Evolutionary conservation across 1,140 invertebrate genomes (phyloP).

Genomic region (Ylistrum balloti): DNA sequence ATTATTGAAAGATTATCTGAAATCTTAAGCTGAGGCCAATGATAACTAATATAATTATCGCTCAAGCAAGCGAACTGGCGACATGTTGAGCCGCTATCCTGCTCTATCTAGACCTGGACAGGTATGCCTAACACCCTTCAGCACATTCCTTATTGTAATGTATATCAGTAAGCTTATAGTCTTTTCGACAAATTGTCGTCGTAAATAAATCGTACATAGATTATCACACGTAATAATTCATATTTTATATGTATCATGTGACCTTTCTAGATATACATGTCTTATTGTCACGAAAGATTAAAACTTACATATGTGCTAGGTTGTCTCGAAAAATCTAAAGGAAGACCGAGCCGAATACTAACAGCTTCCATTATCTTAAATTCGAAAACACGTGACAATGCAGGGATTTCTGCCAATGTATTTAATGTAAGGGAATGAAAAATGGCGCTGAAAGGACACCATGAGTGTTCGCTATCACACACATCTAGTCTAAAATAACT

Average conservation of each 20-base stretch:
- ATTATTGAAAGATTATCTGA: constrained; percentile 4
- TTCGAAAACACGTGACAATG: too few relatives aligned
- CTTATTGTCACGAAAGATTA: not conserved
- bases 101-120: not conserved
- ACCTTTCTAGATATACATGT: not conserved
- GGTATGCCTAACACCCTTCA: not conserved
- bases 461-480: too few relatives aligned
- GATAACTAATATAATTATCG: not conserved
- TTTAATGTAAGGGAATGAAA: too few relatives aligned
- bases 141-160: not conserved
- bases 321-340: not conserved
- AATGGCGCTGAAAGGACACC: too few relatives aligned
- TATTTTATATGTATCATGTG: constrained; percentile 15
- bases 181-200: not conserved
- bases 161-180: not conserved
- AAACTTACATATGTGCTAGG: not conserved
- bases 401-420: too few relatives aligned
- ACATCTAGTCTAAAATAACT: too few relatives aligned
- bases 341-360: too few relatives aligned
- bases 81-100: not conserved
- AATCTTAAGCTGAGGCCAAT: not conserved
- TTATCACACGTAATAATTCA: constrained; percentile 34
- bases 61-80: not conserved
- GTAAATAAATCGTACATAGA: not conserved
- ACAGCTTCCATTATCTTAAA: too few relatives aligned